Conservation (phyloP, 2,888 invertebrate species). For the Napeogenes sylphis region DNA sequence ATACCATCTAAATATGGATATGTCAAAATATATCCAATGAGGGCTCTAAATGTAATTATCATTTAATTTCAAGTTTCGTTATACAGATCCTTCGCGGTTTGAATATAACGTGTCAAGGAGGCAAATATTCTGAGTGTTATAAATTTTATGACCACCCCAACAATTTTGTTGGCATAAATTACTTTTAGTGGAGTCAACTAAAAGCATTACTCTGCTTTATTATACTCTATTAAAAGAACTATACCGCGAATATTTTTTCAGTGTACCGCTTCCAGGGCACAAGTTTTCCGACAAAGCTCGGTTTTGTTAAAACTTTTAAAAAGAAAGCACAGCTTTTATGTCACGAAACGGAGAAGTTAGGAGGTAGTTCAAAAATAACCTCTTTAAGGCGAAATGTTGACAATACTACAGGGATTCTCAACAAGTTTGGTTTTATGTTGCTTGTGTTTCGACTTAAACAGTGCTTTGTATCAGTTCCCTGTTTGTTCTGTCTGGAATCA, state of each 20-base stretch:
- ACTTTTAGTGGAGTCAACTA: constrained; percentile 8
- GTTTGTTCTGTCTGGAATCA: not conserved
- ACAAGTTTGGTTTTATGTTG: constrained; percentile 13
- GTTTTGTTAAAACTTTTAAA: constrained; percentile 29
- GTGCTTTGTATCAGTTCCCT: not conserved
- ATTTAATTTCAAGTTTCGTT: too few species aligned
- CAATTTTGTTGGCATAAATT: constrained; percentile 1
- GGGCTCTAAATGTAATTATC: too few species aligned
- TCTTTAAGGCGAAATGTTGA: constrained; percentile 22
- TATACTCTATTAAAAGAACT: constrained; percentile 3
- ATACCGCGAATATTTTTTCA: constrained; percentile 5
- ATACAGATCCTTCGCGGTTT: too few species aligned
- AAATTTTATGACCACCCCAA: constrained; percentile 3
- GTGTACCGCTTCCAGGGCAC: constrained; percentile 1
- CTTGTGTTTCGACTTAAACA: constrained; percentile 6
- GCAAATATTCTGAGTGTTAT: too few species aligned
- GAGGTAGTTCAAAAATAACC: constrained; percentile 21
- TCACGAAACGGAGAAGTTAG: constrained; percentile 19
- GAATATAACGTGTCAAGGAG: too few species aligned
- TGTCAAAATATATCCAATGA: not conserved
- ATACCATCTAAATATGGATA: not conserved
- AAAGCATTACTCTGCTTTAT: constrained; percentile 6
- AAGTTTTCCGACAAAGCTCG: constrained; percentile 20
- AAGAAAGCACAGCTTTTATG: constrained; percentile 26
- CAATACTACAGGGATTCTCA: constrained; percentile 15